These are phyloP conservation scores for Mormyrus proboscirostris DNA, from an alignment of 2,797 vertebrate species.

Conservation along the genomic window DNA sequence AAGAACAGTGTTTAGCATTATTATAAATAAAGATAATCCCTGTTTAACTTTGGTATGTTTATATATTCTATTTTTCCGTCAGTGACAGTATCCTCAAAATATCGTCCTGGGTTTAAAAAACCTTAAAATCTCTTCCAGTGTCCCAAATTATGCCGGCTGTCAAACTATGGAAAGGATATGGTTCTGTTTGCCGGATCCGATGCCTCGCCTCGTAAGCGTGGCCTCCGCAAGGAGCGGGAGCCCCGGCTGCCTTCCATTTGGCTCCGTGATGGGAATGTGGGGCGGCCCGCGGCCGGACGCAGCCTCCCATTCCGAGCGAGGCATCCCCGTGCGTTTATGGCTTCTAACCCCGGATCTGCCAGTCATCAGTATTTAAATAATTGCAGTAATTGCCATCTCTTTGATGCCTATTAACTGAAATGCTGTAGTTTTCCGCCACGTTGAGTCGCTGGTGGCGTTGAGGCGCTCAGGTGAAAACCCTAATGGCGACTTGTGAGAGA, in stretches of 20 bases:
- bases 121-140: neutral
- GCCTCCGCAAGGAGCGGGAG: neutral
- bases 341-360: neutral
- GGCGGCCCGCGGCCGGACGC: neutral
- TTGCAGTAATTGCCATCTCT: constrained; percentile 11
- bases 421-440: neutral
- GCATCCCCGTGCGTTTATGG: neutral
- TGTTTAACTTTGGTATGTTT: neutral
- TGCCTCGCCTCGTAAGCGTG: neutral
- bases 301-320: neutral
- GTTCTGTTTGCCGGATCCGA: neutral
- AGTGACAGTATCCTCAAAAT: neutral
- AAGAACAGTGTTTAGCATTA: neutral
- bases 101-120: neutral
- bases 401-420: neutral
- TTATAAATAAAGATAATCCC: constrained; percentile 1
- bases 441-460: neutral
- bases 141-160: neutral
- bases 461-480: neutral
- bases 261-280: neutral
- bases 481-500: neutral
- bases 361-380: constrained; percentile 11
- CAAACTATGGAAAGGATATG: neutral
- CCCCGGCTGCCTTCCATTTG: neutral
- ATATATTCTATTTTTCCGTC: neutral